phyloP scores from a whole-genome alignment of 1,140 invertebrate species.

The Leptinotarsa texana region DNA sequence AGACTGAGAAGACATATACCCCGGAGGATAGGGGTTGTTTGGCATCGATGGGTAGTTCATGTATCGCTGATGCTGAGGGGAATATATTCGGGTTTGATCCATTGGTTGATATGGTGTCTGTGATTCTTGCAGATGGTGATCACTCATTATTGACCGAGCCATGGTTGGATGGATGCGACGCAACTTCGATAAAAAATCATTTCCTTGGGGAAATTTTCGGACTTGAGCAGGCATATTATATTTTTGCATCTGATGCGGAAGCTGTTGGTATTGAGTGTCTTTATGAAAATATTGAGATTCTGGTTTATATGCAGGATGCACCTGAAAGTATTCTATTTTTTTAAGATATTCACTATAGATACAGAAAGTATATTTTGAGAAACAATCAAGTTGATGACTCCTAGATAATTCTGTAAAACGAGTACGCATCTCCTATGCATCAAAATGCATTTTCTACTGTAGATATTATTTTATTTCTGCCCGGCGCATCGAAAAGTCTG shows the following conservation, averaged over 20 bases:
- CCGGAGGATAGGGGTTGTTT: constrained; percentile 27
- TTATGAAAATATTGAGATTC: constrained; percentile 46
- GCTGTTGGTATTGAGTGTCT: constrained; percentile 29
- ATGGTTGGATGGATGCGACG: constrained; percentile 46
- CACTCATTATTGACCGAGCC: constrained; percentile 48
- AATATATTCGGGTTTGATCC: constrained; percentile 44
- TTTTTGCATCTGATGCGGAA: constrained; percentile 26
- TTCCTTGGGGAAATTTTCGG: constrained; percentile 39
- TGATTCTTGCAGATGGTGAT: constrained; percentile 48
- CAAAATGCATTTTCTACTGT: too few relatives aligned
- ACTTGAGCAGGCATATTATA: constrained; percentile 40
- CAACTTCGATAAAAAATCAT: constrained; percentile 46
- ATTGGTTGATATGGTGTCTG: constrained; percentile 41
- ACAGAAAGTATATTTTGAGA: too few relatives aligned
- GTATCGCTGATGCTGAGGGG: constrained; percentile 43
- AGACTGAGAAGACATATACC: constrained; percentile 23
- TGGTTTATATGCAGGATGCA: constrained; percentile 42
- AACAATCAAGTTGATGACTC: too few relatives aligned
- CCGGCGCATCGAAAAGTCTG: too few relatives aligned
- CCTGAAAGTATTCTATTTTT: constrained; percentile 20
- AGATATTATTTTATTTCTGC: too few relatives aligned
- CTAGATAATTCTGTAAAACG: too few relatives aligned
- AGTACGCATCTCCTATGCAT: too few relatives aligned
- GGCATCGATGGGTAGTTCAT: constrained; percentile 19
- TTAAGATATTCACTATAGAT: too few relatives aligned